Evolutionary conservation across 2,797 vertebrate genomes (phyloP).

Genomic region (Brachyalestes nurse): DNA sequence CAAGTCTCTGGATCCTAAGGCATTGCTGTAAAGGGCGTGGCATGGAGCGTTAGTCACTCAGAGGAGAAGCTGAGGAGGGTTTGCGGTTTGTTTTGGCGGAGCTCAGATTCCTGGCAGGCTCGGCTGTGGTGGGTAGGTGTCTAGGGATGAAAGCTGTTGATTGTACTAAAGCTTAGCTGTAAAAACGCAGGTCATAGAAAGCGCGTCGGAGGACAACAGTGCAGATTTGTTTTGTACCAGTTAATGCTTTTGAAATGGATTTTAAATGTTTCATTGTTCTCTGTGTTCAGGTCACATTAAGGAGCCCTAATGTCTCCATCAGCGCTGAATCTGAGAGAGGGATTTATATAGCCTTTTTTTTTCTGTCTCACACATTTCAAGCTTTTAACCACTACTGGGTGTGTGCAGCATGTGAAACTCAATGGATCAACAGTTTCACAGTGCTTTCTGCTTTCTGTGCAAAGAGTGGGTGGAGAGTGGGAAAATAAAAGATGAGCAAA

Average conservation of each 20-base stretch:
- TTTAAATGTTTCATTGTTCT: slow-evolving; percentile 20
- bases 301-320: slow-evolving; percentile 9
- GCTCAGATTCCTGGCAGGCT: slow-evolving; percentile 58
- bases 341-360: slow-evolving; percentile 1
- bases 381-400: slow-evolving; percentile 24
- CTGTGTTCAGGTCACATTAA: slow-evolving; percentile 2
- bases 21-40: slow-evolving; percentile 50
- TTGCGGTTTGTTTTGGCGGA: slow-evolving; percentile 52
- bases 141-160: slow-evolving; percentile 43
- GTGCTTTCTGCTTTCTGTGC: slow-evolving; percentile 17
- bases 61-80: slow-evolving; percentile 44
- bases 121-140: slow-evolving; percentile 43
- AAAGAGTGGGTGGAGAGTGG: slow-evolving; percentile 34
- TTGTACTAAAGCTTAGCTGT: slow-evolving; percentile 39
- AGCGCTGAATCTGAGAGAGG: not conserved
- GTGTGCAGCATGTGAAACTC: slow-evolving; percentile 38
- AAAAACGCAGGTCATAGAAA: slow-evolving; percentile 33
- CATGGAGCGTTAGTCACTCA: slow-evolving; percentile 49
- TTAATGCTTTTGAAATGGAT: slow-evolving; percentile 11
- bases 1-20: slow-evolving; percentile 41
- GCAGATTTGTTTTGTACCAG: slow-evolving; percentile 14
- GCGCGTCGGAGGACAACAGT: slow-evolving; percentile 8
- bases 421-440: slow-evolving; percentile 28
- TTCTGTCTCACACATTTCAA: slow-evolving; percentile 13
- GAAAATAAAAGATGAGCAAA: slow-evolving; percentile 22